phyloP scores from a whole-genome alignment of 1,140 invertebrate genomes.

The Heliconius nattereri region DNA sequence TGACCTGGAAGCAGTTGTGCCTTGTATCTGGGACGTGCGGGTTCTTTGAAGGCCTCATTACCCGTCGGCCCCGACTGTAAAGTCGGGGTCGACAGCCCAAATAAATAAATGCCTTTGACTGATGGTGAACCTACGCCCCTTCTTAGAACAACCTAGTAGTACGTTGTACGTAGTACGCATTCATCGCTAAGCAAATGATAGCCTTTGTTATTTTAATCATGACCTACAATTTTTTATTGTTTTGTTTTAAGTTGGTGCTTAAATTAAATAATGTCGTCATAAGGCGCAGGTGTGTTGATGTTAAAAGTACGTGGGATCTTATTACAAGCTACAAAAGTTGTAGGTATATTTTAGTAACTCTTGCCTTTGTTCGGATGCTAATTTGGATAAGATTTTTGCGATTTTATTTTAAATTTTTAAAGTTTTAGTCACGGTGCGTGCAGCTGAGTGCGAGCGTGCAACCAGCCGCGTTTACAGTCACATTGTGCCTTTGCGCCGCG shows the following conservation, averaged over 20 bases:
- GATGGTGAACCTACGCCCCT: conserved; percentile 19
- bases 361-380: too few relatives aligned
- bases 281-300: neutral
- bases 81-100: conserved; percentile 19
- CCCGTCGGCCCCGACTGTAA: neutral
- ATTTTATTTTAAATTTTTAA: too few relatives aligned
- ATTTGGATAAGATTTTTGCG: too few relatives aligned
- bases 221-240: neutral
- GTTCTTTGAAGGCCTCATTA: conserved; percentile 14
- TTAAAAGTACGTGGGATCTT: too few relatives aligned
- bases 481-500: too few relatives aligned
- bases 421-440: too few relatives aligned
- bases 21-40: conserved; percentile 13
- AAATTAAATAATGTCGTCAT: neutral
- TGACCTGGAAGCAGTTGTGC: neutral
- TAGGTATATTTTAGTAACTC: too few relatives aligned
- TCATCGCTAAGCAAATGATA: neutral
- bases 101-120: conserved; percentile 27
- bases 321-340: too few relatives aligned
- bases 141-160: conserved; percentile 9
- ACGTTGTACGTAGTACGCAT: conserved; percentile 6
- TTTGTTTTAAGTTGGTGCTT: neutral
- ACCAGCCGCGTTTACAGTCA: neutral
- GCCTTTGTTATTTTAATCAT: neutral
- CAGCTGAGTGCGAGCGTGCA: too few relatives aligned